Evolutionary conservation across 2,888 invertebrate genomes (phyloP).

Genomic region (Dryobota labecula): DNA sequence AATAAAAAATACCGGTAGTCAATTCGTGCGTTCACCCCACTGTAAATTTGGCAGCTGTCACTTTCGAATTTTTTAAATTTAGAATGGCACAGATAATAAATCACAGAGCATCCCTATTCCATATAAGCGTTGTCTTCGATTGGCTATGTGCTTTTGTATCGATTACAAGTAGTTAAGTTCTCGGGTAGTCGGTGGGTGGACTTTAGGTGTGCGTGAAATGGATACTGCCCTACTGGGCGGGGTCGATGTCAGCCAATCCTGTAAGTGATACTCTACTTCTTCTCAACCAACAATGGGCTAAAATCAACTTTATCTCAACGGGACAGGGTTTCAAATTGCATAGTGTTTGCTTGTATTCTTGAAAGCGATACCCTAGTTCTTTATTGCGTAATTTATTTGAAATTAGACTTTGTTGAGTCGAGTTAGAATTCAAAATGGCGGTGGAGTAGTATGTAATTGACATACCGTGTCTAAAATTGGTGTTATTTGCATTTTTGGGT

Average conservation of each 20-base stretch:
- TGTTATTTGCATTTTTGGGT: slow-evolving; percentile 63
- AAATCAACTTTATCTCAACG: slow-evolving; percentile 54
- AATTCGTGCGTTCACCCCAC: slow-evolving; percentile 34
- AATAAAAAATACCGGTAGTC: slow-evolving; percentile 1
- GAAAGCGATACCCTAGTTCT: slow-evolving; percentile 88
- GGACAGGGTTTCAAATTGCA: slow-evolving; percentile 65
- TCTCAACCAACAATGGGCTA: slow-evolving; percentile 71
- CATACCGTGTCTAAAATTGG: slow-evolving; percentile 80
- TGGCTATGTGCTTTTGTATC: slow-evolving; percentile 75
- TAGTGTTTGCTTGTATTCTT: slow-evolving; percentile 67
- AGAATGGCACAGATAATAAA: slow-evolving; percentile 57
- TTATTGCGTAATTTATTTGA: slow-evolving; percentile 66
- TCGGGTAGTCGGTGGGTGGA: slow-evolving; percentile 78
- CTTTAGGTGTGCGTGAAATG: slow-evolving; percentile 85
- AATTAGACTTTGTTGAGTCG: slow-evolving; percentile 61
- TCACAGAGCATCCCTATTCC: slow-evolving; percentile 54
- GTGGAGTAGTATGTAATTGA: slow-evolving; percentile 79
- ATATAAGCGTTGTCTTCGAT: slow-evolving; percentile 62
- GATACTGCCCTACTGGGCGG: slow-evolving; percentile 87
- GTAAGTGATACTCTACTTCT: slow-evolving; percentile 89
- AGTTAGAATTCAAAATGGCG: slow-evolving; percentile 66
- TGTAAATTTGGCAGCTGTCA: slow-evolving; percentile 47
- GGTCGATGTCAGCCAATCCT: slow-evolving; percentile 87
- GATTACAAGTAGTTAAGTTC: slow-evolving; percentile 75
- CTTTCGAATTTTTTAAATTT: slow-evolving; percentile 39